A percentile compares a stretch with the other conserved stretches of the same genome.
Conservation (phyloP, 2,888 invertebrate genomes). For the Keiferia lycopersicella region DNA sequence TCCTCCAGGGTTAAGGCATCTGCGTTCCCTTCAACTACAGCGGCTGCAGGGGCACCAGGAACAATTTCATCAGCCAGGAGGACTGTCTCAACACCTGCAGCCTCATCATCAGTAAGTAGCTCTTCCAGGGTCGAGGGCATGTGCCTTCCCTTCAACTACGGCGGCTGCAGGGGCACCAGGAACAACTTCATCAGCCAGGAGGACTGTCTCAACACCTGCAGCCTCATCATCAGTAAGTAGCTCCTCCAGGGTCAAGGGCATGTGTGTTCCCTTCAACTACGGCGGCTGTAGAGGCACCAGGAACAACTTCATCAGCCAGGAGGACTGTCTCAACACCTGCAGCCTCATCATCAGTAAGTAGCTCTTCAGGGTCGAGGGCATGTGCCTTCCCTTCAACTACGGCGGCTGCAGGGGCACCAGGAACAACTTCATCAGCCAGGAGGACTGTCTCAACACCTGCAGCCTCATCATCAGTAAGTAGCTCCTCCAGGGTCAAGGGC, state of each 20-base stretch:
- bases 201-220: no score
- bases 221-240: conserved; percentile 53
- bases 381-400: no score
- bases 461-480: no score
- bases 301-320: conserved; percentile 93
- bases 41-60: neutral
- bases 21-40: no score
- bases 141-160: no score
- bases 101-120: no score
- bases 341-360: conserved; percentile 30
- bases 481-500: conserved; percentile 66
- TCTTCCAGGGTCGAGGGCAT: no score
- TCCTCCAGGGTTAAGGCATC: no score
- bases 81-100: conserved; percentile 80
- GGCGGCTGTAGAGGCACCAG: conserved; percentile 94
- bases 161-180: neutral
- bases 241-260: conserved; percentile 86
- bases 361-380: no score
- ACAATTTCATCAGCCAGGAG: no score
- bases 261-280: conserved; percentile 93
- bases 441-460: no score
- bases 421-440: neutral
- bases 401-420: neutral
- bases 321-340: conserved; percentile 89
- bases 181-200: neutral